Evolutionary conservation across 2,797 vertebrate genomes (phyloP), one percentile per base, ranked within the genome.

Genomic region (Sebastes matsubarae): DNA sequence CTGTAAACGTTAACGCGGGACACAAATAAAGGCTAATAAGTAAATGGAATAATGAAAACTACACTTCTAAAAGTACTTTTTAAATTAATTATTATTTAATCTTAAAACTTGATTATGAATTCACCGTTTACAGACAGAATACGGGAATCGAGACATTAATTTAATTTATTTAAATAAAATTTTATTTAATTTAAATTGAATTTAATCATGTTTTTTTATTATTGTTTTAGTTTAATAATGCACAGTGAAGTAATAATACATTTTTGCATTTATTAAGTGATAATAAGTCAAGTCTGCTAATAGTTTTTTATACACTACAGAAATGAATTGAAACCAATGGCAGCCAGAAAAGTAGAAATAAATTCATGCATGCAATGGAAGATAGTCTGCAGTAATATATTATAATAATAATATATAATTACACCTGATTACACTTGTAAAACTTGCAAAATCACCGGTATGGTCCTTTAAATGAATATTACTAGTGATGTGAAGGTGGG

Each of bases 401-500:
- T 38, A 14, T 38, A 6, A 14, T 38, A 38, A 14, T 38, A 38
- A 38, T 38, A 38, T 14, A 38, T 38, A 24, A 24, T 11, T 13
- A 7, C 6, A n/a, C 11, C 1, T 13, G 1, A 25, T 57, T 54
- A 63, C 7, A 61, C 18, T 32, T 29, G 24, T 55, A 36, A 77
- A 78, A 79, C 14, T 1, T 72, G 75, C 25, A 34, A 9, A 80
- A 74, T 38, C 82, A 29, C 34, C 3, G 13, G 38, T 46, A 9
- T 46, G 32, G 18, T 84, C 64, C 55, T 88, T 74, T 60, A 67
- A 82, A 27, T 52, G 0, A 13, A 34, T 18, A 30, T 57, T 11
- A 38, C 16, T 20, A 12, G n/a, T 42, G 55, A 60, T 29, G 34
- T 77, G 64, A 61, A 36, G 73, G 36, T 46, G 60, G 36, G 34